Percentiles rank a stretch among this genome's conserved stretches.
phyloP scores from a whole-genome alignment of 2,113 vertebrate genomes.

The Echinops telfairi region DNA sequence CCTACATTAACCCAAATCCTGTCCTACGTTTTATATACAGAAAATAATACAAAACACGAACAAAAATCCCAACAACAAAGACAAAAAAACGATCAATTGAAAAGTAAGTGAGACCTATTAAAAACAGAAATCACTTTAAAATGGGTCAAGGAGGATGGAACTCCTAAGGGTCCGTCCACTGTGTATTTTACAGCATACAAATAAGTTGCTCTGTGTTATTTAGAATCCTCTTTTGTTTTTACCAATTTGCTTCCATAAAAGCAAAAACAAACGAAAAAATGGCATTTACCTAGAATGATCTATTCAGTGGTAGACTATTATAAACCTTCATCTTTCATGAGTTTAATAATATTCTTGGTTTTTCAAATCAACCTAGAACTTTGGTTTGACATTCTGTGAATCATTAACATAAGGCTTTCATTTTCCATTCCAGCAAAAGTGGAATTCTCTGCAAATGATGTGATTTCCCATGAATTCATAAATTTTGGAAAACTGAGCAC shows the following conservation, averaged over 20 bases:
- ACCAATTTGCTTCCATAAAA: no score
- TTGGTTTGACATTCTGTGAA: slow-evolving; percentile 32
- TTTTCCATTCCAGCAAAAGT: slow-evolving; percentile 39
- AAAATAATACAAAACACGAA: no score
- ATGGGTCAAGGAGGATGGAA: no score
- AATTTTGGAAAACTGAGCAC: slow-evolving; percentile 74
- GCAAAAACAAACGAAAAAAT: not conserved
- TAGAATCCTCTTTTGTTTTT: not conserved
- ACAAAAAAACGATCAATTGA: no score
- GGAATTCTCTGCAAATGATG: slow-evolving; percentile 54
- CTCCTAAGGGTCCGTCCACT: not conserved
- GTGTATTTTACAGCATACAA: not conserved
- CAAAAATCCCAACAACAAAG: no score
- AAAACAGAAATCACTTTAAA: no score
- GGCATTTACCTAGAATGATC: not conserved
- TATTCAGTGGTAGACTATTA: not conserved
- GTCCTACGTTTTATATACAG: no score
- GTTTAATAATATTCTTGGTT: slow-evolving; percentile 49
- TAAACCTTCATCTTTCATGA: not conserved
- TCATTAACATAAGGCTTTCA: slow-evolving; percentile 16
- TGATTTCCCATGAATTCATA: slow-evolving; percentile 73
- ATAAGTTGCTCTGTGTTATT: not conserved
- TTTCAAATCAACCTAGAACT: slow-evolving; percentile 5
- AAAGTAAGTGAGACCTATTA: no score
- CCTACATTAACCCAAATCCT: no score